Evolutionary conservation across 1,140 invertebrate species (phyloP).

Genomic region (Bombus superbus): DNA sequence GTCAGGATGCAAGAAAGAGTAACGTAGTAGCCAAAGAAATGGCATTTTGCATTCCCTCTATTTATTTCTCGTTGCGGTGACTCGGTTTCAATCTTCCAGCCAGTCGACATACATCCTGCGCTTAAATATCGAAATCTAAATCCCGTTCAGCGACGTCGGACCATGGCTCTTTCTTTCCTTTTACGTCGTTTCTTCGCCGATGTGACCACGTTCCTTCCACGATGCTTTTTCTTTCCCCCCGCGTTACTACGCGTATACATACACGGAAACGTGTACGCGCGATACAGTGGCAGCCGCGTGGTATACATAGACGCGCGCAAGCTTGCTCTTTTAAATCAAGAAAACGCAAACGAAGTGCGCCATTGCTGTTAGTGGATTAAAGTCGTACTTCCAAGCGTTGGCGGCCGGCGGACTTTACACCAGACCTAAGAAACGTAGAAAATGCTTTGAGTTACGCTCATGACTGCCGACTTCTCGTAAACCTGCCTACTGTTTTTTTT

Average conservation of each 20-base stretch:
- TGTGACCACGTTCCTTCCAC: not conserved
- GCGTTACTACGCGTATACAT: not conserved
- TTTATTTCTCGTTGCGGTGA: not conserved
- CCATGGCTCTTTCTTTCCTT: not conserved
- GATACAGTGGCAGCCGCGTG: too few species aligned
- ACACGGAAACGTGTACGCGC: not conserved
- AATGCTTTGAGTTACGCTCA: conserved; percentile 69
- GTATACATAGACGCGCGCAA: not conserved
- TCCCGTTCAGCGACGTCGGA: not conserved
- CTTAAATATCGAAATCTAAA: conserved; percentile 33
- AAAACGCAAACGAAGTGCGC: conserved; percentile 71
- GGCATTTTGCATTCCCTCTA: not conserved
- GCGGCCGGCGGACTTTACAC: conserved; percentile 58
- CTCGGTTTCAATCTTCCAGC: not conserved
- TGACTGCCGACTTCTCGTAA: conserved; percentile 69
- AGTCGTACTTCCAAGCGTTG: conserved; percentile 63
- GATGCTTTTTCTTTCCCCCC: conserved; percentile 14
- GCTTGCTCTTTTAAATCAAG: conserved; percentile 66
- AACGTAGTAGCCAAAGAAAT: too few species aligned
- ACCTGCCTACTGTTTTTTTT: conserved; percentile 67
- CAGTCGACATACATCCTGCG: not conserved
- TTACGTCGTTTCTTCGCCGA: not conserved
- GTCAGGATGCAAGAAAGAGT: not conserved
- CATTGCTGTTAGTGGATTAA: conserved; percentile 74
- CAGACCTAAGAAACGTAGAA: conserved; percentile 62